Evolutionary conservation across 2,888 invertebrate genomes (phyloP), one percentile per base, ranked within the genome.

Genomic region (Phyllotreta striolata): DNA sequence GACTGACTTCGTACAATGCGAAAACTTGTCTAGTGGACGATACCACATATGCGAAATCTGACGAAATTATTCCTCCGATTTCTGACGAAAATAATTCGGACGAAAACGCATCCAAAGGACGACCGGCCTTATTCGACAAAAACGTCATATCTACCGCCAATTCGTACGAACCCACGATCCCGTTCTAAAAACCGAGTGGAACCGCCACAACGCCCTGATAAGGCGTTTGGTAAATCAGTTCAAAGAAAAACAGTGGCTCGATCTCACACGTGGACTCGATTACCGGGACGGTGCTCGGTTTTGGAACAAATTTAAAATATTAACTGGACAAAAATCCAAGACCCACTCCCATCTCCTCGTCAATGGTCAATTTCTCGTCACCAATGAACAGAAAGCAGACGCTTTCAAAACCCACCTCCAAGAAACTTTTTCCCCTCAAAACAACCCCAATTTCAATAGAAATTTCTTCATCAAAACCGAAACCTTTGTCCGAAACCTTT

Each of bases 331-430:
- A 41, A 41, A 41, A 9, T 41, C 9, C 2, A 41, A n/a, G 10
- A 41, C 41, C 10, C 10, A 41, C 5, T 41, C 10, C 41, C 41
- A 41, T 10, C 41, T 41, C 2, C n/a, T 3, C 9, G 41, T 41
- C 9, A 10, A 41, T 10, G 41, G 41, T 9, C 9, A 41, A 41
- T n/a, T 41, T 41, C 41, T 41, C 2, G 2, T n/a, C 1, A 3
- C 41, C 10, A 3, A 9, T 41, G 41, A 41, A 41, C n/a, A 41
- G 10, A 41, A 41, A 41, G n/a, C 10, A 2, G 9, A 9, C 9
- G 10, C 41, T 41, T 41, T 41, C 10, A 41, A 41, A 41, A 41
- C 9, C 41, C 41, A 41, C 41, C 41, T 41, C 9, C 41, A 41
- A 4, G 10, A 3, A 3, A 41, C 5, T n/a, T 41, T 41, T 41